Evolutionary conservation across 2,888 invertebrate species (phyloP), one percentile per base, ranked within the genome.

Genomic region (Tipula unca): DNA sequence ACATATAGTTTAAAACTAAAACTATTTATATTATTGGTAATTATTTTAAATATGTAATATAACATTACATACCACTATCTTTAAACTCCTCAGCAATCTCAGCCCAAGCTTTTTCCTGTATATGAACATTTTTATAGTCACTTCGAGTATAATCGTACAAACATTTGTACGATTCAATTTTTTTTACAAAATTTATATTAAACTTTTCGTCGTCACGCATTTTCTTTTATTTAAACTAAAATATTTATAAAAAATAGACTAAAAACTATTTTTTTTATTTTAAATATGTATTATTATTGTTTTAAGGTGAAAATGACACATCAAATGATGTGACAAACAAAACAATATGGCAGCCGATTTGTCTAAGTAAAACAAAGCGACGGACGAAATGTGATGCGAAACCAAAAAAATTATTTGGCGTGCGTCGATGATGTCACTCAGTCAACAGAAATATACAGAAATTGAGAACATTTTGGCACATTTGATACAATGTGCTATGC

Each of bases 101-200:
- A 85, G 88, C 87, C 90, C 90, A 91, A 29, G 90, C 89, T 87
- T 90, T 90, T 87, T 91, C 91, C 88, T 91, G 91, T 87, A 90
- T 90, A 86, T 91, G 91, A 88, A 90, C 89, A 88, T 90, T 90
- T 86, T 91, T 90, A 87, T 92, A 92, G 32, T 91, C 90, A 8
- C 92, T 92, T 86, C 91, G 89, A 86, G 89, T 91, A 85, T 90
- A 90, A 86, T 92, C 91, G 87, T 92, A 92, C 17, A 92, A 89
- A 87, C 91, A 92, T 69, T 92, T 91, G 87, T 91, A 91, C 87
- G 89, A 89, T 88, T 92, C 90, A 85, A 92, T 90, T 87, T 92
- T 90, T 88, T 91, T 91, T 87, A 92, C 92, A 87, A 92, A 92
- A 83, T 90, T 89, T 82, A 90, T 90, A 89, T 92, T 91, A 86